Percentiles rank a stretch among this genome's conserved stretches.
Conservation (phyloP, 2,113 vertebrate genomes). For the Xiphias gladius region DNA sequence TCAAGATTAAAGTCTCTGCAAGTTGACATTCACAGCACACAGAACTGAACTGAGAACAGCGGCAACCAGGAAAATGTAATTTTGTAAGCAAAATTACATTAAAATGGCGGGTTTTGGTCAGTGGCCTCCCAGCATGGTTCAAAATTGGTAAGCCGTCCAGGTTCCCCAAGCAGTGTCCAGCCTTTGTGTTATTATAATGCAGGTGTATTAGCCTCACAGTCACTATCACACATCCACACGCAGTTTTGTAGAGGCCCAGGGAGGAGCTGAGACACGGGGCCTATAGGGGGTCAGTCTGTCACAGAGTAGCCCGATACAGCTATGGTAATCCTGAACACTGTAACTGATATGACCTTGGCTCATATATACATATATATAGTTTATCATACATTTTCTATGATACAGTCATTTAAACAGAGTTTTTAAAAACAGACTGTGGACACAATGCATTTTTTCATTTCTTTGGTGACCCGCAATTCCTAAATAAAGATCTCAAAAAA, state of each 20-base stretch:
- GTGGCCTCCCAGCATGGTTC: constrained; percentile 31
- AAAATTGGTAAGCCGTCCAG: constrained; percentile 27
- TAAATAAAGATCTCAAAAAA: constrained; percentile 58
- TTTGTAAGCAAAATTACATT: constrained; percentile 28
- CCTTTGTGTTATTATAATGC: constrained; percentile 39
- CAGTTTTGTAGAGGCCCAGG: constrained; percentile 18
- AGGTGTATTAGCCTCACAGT: constrained; percentile 55
- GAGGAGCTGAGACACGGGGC: constrained; percentile 16
- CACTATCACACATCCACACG: constrained; percentile 51
- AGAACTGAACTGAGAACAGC: neutral
- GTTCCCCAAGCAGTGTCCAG: constrained; percentile 1
- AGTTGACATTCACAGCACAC: neutral
- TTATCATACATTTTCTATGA: constrained; percentile 14
- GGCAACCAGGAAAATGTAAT: constrained; percentile 26
- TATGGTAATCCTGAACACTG: constrained; percentile 20
- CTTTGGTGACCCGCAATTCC: constrained; percentile 14
- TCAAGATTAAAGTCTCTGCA: constrained; percentile 27
- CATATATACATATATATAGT: constrained; percentile 12
- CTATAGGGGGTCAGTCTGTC: constrained; percentile 26
- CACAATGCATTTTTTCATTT: constrained; percentile 8
- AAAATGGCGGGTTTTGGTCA: constrained; percentile 15
- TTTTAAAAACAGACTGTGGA: constrained; percentile 15
- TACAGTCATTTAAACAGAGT: constrained; percentile 2
- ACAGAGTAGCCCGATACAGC: constrained; percentile 11
- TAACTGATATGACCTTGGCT: constrained; percentile 29